A percentile compares a stretch with the other conserved stretches of the same genome.
Conservation (phyloP, 2,888 invertebrate genomes). For the Temnothorax unifasciatus region DNA sequence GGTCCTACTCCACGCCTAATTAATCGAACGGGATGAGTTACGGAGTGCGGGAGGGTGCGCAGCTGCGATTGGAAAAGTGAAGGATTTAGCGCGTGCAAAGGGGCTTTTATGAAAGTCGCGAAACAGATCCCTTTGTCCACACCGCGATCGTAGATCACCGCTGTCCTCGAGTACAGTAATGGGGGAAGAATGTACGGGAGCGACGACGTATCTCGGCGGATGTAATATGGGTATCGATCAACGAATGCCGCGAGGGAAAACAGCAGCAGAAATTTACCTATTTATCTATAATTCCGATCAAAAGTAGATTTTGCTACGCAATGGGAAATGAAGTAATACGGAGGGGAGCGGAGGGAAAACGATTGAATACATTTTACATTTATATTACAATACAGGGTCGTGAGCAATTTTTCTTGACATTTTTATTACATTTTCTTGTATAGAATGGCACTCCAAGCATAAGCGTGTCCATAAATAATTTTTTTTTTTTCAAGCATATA, state of each 20-base stretch:
- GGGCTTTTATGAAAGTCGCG: slow-evolving; percentile 64
- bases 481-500: not conserved
- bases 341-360: not conserved
- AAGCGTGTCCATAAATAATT: not conserved
- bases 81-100: slow-evolving; percentile 70
- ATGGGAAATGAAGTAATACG: not conserved
- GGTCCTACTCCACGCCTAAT: slow-evolving; percentile 68
- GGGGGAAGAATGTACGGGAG: slow-evolving; percentile 14
- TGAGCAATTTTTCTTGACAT: not conserved
- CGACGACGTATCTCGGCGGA: slow-evolving; percentile 51
- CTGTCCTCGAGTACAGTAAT: slow-evolving; percentile 35
- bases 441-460: not conserved
- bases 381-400: not conserved
- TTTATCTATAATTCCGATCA: slow-evolving; percentile 53
- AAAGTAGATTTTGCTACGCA: slow-evolving; percentile 15
- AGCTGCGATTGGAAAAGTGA: slow-evolving; percentile 71
- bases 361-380: not conserved
- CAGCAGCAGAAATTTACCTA: slow-evolving; percentile 16
- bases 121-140: slow-evolving; percentile 51
- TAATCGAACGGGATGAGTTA: slow-evolving; percentile 63
- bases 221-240: slow-evolving; percentile 69
- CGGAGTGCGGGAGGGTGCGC: slow-evolving; percentile 40
- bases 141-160: slow-evolving; percentile 55
- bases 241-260: slow-evolving; percentile 48
- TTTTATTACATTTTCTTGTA: not conserved